Evolutionary conservation across 1,140 invertebrate species (phyloP).

Genomic region (Rhyacophila brunnea): DNA sequence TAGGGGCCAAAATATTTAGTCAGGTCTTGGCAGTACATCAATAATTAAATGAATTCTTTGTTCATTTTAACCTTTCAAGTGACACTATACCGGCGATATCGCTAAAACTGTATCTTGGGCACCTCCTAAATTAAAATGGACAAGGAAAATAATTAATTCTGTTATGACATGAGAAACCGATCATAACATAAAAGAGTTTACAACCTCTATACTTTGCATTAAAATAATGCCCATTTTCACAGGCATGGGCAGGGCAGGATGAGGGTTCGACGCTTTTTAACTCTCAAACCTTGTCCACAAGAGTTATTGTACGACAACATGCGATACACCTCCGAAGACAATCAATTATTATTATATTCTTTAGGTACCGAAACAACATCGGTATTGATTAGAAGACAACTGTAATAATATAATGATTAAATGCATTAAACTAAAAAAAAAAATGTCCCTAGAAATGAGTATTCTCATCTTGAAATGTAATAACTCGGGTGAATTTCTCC

Average conservation of each 20-base stretch:
- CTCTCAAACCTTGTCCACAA: no score
- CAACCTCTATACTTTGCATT: slow-evolving; percentile 87
- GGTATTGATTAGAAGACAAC: no score
- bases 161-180: slow-evolving; percentile 16
- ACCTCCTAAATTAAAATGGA: slow-evolving; percentile 33
- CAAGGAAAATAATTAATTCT: slow-evolving; percentile 27
- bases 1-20: slow-evolving; percentile 51
- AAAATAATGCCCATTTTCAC: slow-evolving; percentile 82
- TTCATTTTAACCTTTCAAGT: slow-evolving; percentile 31
- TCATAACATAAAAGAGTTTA: slow-evolving; percentile 51
- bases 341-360: no score
- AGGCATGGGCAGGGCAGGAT: slow-evolving; percentile 52
- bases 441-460: background rate
- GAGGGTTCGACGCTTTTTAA: no score
- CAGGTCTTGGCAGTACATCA: slow-evolving; percentile 54
- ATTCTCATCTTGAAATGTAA: background rate
- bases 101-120: background rate
- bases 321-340: no score
- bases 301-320: no score
- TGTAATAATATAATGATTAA: no score
- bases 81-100: slow-evolving; percentile 1
- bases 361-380: no score
- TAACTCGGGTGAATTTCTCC: background rate
- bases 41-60: slow-evolving; percentile 26
- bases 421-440: background rate